phyloP scores from a whole-genome alignment of 2,113 vertebrate genomes.

The Phalacrocorax pelagicus region DNA sequence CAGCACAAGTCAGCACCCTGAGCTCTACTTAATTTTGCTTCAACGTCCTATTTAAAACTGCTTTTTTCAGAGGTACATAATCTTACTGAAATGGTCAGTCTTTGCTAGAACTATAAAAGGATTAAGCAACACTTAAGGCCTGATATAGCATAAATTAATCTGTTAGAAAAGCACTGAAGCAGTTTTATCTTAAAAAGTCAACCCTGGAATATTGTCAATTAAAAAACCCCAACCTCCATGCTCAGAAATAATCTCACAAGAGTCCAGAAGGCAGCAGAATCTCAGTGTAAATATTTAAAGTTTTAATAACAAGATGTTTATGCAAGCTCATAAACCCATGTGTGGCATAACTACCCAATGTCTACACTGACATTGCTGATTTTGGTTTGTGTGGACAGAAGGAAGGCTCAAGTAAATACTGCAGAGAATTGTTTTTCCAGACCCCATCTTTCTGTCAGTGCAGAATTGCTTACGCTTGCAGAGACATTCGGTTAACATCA shows the following conservation, averaged over 20 bases:
- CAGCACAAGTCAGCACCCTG: neutral
- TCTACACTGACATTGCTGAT: neutral
- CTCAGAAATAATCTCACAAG: neutral
- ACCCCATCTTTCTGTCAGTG: neutral
- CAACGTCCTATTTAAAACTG: neutral
- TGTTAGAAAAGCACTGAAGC: neutral
- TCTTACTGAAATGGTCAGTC: neutral
- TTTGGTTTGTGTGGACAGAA: conserved; percentile 29
- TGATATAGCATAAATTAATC: neutral
- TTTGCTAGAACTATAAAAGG: neutral
- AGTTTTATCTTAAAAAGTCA: neutral
- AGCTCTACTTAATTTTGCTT: neutral
- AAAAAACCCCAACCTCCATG: neutral
- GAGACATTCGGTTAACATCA: neutral
- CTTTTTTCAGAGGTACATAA: neutral
- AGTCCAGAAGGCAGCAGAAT: conserved; percentile 25
- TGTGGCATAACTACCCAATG: neutral
- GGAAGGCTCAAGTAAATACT: conserved; percentile 6
- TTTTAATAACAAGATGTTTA: conserved; percentile 48
- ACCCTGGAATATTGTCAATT: neutral
- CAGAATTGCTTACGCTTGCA: neutral
- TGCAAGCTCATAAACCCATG: neutral
- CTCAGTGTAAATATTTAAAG: conserved; percentile 56
- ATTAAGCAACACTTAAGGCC: neutral
- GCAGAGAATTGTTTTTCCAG: neutral